Percentiles rank a stretch among this genome's conserved stretches.
These are phyloP conservation scores for Catagonus wagneri DNA, from an alignment of 2,113 vertebrate genomes.

Conservation along the genomic window DNA sequence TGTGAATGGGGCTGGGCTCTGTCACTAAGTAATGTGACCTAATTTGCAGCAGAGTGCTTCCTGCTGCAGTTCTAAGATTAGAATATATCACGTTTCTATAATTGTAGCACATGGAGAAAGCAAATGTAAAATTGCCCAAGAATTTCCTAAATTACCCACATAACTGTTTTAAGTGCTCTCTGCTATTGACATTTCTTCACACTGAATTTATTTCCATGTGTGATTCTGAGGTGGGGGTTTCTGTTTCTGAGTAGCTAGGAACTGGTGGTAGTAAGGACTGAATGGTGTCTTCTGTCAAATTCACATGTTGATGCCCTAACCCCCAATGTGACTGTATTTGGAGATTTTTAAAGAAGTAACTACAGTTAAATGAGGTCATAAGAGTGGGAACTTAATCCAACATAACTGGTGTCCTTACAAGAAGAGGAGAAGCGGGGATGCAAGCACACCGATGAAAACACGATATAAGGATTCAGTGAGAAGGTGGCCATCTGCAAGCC, in stretches of 20 bases:
- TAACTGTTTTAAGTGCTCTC: not conserved
- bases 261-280: not conserved
- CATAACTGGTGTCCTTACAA: not conserved
- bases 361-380: not conserved
- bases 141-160: not conserved
- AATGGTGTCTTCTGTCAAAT: not conserved
- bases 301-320: not conserved
- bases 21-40: conserved; percentile 86
- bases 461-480: not conserved
- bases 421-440: not conserved
- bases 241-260: not conserved
- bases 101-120: not conserved
- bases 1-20: conserved; percentile 96
- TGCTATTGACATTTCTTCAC: not conserved
- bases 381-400: not conserved
- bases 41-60: not conserved
- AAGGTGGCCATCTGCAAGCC: not conserved
- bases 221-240: not conserved
- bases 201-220: not conserved
- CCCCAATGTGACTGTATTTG: not conserved
- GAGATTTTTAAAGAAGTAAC: not conserved
- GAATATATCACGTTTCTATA: not conserved
- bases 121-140: not conserved
- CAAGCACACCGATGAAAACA: not conserved
- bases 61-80: not conserved